These are phyloP conservation scores for Drosophila flavopinicola DNA, from an alignment of 2,888 invertebrate species.

Conservation along the genomic window DNA sequence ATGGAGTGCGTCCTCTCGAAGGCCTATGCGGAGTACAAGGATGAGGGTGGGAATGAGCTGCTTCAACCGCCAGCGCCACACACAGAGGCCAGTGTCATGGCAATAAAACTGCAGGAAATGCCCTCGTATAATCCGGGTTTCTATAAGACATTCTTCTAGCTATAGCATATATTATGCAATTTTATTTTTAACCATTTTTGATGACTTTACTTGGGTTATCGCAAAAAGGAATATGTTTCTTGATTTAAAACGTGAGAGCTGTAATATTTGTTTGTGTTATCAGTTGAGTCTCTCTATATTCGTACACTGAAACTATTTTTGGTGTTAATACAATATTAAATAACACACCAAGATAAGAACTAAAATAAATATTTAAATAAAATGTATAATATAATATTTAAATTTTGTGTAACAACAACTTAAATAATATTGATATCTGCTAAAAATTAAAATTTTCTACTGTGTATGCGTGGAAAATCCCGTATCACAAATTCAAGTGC, in stretches of 20 bases:
- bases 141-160: constrained; percentile 19
- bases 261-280: not conserved
- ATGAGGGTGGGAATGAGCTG: constrained; percentile 49
- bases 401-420: too few species aligned
- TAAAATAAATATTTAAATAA: too few species aligned
- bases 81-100: constrained; percentile 30
- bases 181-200: not conserved
- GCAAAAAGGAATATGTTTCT: not conserved
- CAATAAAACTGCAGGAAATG: constrained; percentile 13
- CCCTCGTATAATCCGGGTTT: constrained; percentile 19
- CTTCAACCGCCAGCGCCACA: constrained; percentile 66
- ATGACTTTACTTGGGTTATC: not conserved
- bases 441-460: too few species aligned
- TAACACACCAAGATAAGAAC: too few species aligned
- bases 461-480: not conserved
- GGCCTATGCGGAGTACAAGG: constrained; percentile 64
- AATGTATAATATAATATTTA: too few species aligned
- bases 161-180: not conserved
- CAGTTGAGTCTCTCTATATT: not conserved
- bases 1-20: constrained; percentile 60
- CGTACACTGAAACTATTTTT: not conserved
- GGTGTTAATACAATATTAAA: too few species aligned
- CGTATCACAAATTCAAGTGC: not conserved
- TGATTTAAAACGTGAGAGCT: too few species aligned
- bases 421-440: too few species aligned